Percentiles rank a stretch among this genome's conserved stretches.
These are phyloP conservation scores for Rhinolophus ferrumequinum DNA, from an alignment of 2,113 vertebrate species.

Conservation along the genomic window DNA sequence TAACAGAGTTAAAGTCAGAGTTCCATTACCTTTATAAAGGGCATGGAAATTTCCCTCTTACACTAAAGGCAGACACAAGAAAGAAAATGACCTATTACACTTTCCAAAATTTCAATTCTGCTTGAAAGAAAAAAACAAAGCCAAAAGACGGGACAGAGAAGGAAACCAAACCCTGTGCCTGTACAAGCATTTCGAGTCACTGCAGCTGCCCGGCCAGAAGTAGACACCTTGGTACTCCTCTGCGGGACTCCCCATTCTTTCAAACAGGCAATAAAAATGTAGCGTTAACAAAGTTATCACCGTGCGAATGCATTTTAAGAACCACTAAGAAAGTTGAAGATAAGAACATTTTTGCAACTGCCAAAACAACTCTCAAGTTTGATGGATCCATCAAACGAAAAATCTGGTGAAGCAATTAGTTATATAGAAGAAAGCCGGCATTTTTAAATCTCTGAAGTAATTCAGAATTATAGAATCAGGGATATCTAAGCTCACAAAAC, in stretches of 20 bases:
- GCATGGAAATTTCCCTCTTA: not conserved
- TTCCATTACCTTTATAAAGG: not conserved
- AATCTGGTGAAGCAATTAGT: not conserved
- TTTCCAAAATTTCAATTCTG: conserved; percentile 1
- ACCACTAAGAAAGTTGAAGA: not conserved
- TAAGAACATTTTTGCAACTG: not conserved
- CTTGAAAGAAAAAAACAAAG: not conserved
- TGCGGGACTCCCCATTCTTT: not conserved
- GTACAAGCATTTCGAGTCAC: not conserved
- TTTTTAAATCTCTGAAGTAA: conserved; percentile 27
- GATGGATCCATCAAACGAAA: not conserved
- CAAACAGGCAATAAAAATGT: not conserved
- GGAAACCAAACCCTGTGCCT: not conserved
- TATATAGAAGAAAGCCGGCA: conserved; percentile 26
- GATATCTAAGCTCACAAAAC: not conserved
- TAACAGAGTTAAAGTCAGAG: not conserved
- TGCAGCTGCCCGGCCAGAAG: not conserved
- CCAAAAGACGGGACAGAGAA: not conserved
- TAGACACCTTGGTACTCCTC: not conserved
- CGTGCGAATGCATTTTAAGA: not conserved
- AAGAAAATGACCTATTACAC: not conserved
- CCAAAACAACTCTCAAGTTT: not conserved
- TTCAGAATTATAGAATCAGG: not conserved
- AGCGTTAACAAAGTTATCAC: not conserved
- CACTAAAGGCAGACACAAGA: not conserved